phyloP scores from a whole-genome alignment of 2,888 invertebrate species.

The Pollenia angustigena region DNA sequence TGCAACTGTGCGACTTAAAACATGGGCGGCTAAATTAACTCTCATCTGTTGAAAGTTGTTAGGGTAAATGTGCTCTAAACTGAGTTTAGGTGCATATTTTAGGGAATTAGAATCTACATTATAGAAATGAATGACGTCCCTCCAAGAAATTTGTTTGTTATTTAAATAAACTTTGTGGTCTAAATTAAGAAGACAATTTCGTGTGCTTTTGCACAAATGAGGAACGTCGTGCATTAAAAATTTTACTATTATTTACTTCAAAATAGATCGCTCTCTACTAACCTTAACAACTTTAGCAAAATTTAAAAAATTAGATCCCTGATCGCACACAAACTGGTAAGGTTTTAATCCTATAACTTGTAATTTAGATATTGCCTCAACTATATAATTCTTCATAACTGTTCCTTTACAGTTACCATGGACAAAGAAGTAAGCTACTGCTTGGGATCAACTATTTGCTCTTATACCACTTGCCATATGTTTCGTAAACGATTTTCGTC shows the following conservation, averaged over 20 bases:
- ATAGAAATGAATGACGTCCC: conserved; percentile 18
- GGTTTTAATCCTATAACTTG: conserved; percentile 24
- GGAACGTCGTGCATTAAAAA: conserved; percentile 26
- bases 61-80: not conserved
- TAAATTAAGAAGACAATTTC: too few species aligned
- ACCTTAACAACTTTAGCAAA: not conserved
- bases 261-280: not conserved
- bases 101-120: conserved; percentile 8
- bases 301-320: not conserved
- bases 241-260: not conserved
- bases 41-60: too few species aligned
- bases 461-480: too few species aligned
- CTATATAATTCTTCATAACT: too few species aligned
- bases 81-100: conserved; percentile 35
- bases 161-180: conserved; percentile 3
- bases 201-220: not conserved
- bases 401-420: too few species aligned
- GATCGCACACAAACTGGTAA: conserved; percentile 23
- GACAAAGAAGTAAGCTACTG: too few species aligned
- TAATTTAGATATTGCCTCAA: not conserved
- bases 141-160: not conserved
- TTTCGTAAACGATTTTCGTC: too few species aligned
- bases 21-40: too few species aligned
- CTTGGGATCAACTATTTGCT: too few species aligned
- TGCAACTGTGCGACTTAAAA: too few species aligned